Evolutionary conservation across 2,888 invertebrate species (phyloP).

Genomic region (Marasmarcha lunaedactyla): DNA sequence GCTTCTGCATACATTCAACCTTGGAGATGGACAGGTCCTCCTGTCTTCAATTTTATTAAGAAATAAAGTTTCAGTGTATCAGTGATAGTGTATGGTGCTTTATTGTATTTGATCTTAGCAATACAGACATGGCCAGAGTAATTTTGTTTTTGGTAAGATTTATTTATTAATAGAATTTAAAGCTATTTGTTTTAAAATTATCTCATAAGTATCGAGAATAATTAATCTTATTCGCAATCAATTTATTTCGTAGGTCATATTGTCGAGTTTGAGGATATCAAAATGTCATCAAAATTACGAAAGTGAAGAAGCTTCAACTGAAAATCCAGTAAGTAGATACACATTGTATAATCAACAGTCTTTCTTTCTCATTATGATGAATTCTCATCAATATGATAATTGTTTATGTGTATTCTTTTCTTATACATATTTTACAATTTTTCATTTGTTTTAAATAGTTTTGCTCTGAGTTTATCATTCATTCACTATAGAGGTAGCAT

Average conservation of each 20-base stretch:
- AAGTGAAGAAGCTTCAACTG: slow-evolving; percentile 18
- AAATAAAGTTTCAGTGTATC: slow-evolving; percentile 15
- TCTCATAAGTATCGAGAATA: slow-evolving; percentile 3
- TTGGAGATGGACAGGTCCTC: slow-evolving; percentile 52
- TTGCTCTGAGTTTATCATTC: no score
- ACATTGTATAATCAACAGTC: no score
- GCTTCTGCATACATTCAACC: slow-evolving; percentile 51
- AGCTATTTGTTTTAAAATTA: slow-evolving; percentile 4
- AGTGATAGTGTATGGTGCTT: slow-evolving; percentile 12
- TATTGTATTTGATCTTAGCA: slow-evolving; percentile 13
- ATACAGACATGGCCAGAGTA: slow-evolving; percentile 35
- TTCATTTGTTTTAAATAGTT: no score
- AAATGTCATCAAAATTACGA: slow-evolving; percentile 45
- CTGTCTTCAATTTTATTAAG: slow-evolving; percentile 18
- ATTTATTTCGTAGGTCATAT: slow-evolving; percentile 32
- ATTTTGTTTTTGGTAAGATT: slow-evolving; percentile 42
- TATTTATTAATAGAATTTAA: no score
- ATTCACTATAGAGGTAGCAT: no score
- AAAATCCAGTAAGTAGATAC: slow-evolving; percentile 32
- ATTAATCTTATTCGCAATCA: background rate
- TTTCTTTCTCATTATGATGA: no score
- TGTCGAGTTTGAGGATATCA: slow-evolving; percentile 39
- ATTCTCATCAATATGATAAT: no score
- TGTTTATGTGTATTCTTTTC: no score
- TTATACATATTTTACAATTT: no score